Evolutionary conservation across 2,888 invertebrate species (phyloP).

Genomic region (Protonemura montana): DNA sequence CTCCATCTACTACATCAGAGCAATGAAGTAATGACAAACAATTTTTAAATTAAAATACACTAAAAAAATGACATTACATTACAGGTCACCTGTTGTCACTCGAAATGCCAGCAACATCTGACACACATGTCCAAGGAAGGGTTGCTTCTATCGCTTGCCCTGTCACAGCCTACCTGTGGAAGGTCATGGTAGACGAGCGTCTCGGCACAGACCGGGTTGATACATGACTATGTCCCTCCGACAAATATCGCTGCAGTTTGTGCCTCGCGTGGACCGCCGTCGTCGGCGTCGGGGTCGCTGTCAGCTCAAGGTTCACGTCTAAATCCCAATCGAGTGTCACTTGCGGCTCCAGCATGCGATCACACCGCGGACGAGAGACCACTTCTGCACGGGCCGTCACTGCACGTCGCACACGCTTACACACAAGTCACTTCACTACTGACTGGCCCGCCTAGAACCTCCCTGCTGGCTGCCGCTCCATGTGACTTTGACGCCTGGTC

Average conservation of each 20-base stretch:
- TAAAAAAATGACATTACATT: too few relatives aligned
- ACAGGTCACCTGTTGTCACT: background rate
- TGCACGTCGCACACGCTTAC: background rate
- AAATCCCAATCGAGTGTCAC: constrained; percentile 51
- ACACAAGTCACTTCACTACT: constrained; percentile 16
- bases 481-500: constrained; percentile 8
- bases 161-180: constrained; percentile 49
- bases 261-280: constrained; percentile 45
- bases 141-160: background rate
- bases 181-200: constrained; percentile 50
- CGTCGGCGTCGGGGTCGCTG: constrained; percentile 47
- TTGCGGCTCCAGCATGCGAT: constrained; percentile 43
- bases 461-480: constrained; percentile 13
- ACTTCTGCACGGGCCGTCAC: background rate
- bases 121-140: background rate
- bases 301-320: constrained; percentile 51
- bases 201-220: constrained; percentile 46
- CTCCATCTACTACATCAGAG: too few relatives aligned
- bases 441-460: background rate
- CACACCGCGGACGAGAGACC: background rate
- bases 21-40: too few relatives aligned
- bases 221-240: constrained; percentile 50
- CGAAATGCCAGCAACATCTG: background rate
- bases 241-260: constrained; percentile 50
- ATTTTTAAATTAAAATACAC: too few relatives aligned